Base-by-base conservation (phyloP, 2,888 invertebrate species). In the Mallateleia sp. region DNA sequence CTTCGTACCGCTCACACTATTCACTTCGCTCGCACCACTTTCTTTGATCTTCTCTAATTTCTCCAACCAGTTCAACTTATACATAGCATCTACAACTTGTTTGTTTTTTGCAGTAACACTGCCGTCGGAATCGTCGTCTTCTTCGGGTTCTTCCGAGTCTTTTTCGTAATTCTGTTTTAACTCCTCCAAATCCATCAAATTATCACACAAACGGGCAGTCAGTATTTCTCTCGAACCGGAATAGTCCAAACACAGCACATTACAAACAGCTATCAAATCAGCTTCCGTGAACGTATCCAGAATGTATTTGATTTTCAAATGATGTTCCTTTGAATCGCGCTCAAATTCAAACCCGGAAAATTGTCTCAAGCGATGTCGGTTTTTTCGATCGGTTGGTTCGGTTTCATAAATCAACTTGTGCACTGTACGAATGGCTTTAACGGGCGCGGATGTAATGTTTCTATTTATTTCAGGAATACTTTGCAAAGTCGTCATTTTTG, bases 211-310 rank as follows among this genome's bases (percentile, higher is more conserved):
- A 14, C 62, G 58, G 3, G 5, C 25, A 14, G 22, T 34, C 38
- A 85, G 8, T 20, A 74, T 32, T 32, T 74, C 79, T n/a, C 34
- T 74, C 6, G 8, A 15, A 22, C 80, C 79, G 0, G 24, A 50
- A 56, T 80, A 80, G 42, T 85, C 69, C 3, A 85, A n/a, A 52
- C 50, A 25, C 1, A 79, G 34, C 15, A 74, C 64, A 54, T 66
- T 78, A n/a, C 72, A 84, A 1, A 34, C 50, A 7, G 72, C 54
- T 24, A 69, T 66, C 0, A 84, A 28, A 42, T 84, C 66, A 34
- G 66, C 71, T 9, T 64, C 28, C 0, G 64, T 38, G 1, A 78
- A 50, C 15, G 28, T 9, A 38, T 14, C 20, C 2, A 9, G 20
- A 1, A 71, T 52, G 7, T n/a, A 74, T 42, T 52, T 60, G 7